Evolutionary conservation across 2,888 invertebrate genomes (phyloP).

Genomic region (Callimorpha dominula): DNA sequence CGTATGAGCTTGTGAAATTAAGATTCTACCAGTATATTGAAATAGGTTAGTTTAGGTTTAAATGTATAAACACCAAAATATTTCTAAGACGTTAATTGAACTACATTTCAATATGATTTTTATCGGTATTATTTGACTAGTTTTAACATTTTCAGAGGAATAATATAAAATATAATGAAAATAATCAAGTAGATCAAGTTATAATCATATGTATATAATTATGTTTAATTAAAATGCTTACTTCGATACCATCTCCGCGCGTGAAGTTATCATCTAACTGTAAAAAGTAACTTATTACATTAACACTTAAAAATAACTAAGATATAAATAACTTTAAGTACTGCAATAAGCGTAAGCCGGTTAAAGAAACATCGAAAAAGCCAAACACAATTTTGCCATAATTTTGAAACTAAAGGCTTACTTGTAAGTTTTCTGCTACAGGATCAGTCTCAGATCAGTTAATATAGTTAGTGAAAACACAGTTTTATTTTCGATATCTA

Average conservation of each 20-base stretch:
- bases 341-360: slow-evolving; percentile 10
- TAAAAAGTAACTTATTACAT: not conserved
- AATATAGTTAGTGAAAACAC: not conserved
- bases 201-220: not conserved
- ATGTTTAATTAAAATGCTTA: not conserved
- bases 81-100: not conserved
- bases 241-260: not conserved
- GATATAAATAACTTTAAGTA: not conserved
- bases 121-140: not conserved
- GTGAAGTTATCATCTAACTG: not conserved
- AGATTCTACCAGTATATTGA: no score
- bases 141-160: not conserved
- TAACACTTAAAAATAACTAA: not conserved
- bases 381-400: slow-evolving; percentile 4
- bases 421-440: slow-evolving; percentile 13
- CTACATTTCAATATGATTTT: not conserved
- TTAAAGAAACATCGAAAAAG: not conserved
- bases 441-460: slow-evolving; percentile 9
- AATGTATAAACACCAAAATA: no score
- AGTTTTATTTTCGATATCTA: slow-evolving; percentile 5
- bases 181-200: not conserved
- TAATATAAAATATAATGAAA: not conserved
- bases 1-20: no score
- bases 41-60: no score
- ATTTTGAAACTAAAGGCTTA: slow-evolving; percentile 12